Evolutionary conservation across 92 coral and sea anemone genomes (phyloP).

Genomic region (Metridium senile): DNA sequence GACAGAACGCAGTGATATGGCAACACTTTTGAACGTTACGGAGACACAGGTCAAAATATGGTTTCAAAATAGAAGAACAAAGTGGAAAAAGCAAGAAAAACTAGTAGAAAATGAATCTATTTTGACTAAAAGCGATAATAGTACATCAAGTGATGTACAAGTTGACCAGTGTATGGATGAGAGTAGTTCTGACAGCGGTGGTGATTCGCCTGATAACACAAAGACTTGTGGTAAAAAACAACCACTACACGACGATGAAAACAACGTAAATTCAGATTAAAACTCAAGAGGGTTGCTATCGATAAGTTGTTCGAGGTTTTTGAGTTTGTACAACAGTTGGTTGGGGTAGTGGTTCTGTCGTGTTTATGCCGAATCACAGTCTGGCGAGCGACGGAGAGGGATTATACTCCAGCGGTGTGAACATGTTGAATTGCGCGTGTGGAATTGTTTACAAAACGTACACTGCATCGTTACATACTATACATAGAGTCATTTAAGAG

Average conservation of each 20-base stretch:
- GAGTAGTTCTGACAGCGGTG: conserved; percentile 13
- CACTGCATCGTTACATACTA: no score
- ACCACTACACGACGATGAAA: conserved; percentile 11
- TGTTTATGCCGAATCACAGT: conserved; percentile 8
- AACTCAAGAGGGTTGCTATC: conserved; percentile 1
- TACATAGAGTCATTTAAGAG: no score
- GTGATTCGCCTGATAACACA: conserved; percentile 12
- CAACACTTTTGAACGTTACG: conserved; percentile 91
- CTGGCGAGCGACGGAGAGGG: conserved; percentile 20
- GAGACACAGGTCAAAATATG: conserved; percentile 99
- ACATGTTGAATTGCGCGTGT: no score
- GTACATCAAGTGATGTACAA: conserved; percentile 26
- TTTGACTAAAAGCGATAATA: conserved; percentile 51
- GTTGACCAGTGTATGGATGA: conserved; percentile 48
- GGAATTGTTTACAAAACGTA: no score
- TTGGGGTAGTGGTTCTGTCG: not conserved
- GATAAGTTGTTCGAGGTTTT: not conserved
- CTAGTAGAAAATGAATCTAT: conserved; percentile 42
- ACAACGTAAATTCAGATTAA: conserved; percentile 10
- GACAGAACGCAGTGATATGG: conserved; percentile 91
- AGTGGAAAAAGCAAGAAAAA: conserved; percentile 96
- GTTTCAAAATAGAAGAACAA: conserved; percentile 98
- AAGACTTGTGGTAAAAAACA: conserved; percentile 9
- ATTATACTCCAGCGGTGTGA: not conserved
- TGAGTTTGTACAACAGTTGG: not conserved